Evolutionary conservation across 2,888 invertebrate species (phyloP).

Genomic region (Latrodectus hesperus): DNA sequence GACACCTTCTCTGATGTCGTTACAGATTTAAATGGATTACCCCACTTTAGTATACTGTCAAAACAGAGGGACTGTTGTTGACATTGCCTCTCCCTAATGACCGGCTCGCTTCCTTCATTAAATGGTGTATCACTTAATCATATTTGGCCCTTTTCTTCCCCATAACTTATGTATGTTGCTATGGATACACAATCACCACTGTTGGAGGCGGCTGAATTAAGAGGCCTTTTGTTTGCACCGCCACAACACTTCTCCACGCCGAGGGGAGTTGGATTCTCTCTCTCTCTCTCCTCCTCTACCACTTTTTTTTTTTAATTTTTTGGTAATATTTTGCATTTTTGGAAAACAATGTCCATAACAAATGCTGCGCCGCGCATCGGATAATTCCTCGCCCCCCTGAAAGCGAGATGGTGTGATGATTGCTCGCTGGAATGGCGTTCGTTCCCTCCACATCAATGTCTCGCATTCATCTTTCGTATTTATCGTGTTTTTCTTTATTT

Average conservation of each 20-base stretch:
- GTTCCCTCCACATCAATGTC: no score
- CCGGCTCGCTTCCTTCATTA: slow-evolving; percentile 50
- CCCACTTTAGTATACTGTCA: slow-evolving; percentile 69
- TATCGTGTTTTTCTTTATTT: no score
- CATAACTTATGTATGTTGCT: slow-evolving; percentile 66
- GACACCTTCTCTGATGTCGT: slow-evolving; percentile 68
- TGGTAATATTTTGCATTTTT: slow-evolving; percentile 26
- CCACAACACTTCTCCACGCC: slow-evolving; percentile 13
- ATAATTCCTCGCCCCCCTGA: no score
- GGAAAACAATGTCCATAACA: slow-evolving; percentile 48
- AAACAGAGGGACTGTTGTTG: slow-evolving; percentile 66
- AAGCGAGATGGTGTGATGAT: no score
- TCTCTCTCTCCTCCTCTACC: background rate
- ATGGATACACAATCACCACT: slow-evolving; percentile 62
- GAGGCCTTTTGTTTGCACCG: slow-evolving; percentile 46
- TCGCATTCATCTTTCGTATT: no score
- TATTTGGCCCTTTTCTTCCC: slow-evolving; percentile 53
- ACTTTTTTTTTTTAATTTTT: slow-evolving; percentile 2
- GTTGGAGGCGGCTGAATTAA: slow-evolving; percentile 30
- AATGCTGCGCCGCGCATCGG: slow-evolving; percentile 7
- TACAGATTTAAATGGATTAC: slow-evolving; percentile 70
- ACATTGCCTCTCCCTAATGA: slow-evolving; percentile 63
- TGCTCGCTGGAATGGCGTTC: no score
- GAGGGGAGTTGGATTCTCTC: background rate
- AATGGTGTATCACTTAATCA: slow-evolving; percentile 69